Conservation (phyloP, 30 jellyfish, hydroid and myxozoan species). For the Turritopsis dohrnii region DNA sequence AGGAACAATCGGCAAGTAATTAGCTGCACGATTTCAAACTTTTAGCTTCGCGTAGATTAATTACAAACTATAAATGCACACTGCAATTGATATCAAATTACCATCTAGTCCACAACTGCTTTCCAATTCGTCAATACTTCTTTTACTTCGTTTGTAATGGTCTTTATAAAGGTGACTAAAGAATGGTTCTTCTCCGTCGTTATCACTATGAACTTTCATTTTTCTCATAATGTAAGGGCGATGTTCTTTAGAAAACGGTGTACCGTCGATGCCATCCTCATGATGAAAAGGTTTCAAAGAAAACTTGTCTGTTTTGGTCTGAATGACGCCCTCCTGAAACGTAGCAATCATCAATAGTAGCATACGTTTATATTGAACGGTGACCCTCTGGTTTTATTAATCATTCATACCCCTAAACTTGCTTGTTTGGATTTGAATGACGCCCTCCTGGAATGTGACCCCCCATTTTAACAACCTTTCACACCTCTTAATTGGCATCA, state of each 20-base stretch:
- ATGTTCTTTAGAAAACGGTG: background rate
- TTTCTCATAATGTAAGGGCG: constrained; percentile 14
- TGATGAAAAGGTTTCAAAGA: constrained; percentile 23
- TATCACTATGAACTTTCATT: background rate
- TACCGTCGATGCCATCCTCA: background rate
- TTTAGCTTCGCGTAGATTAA: background rate
- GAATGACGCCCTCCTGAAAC: constrained; percentile 30
- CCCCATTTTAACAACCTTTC: no score
- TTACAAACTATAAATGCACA: background rate
- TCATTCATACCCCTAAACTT: no score
- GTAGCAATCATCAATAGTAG: background rate
- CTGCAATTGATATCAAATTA: background rate
- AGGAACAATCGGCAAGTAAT: background rate
- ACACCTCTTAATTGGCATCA: no score
- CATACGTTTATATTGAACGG: background rate
- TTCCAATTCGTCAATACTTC: background rate
- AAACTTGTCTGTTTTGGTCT: constrained; percentile 22
- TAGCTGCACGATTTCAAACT: background rate
- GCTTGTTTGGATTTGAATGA: constrained; percentile 22
- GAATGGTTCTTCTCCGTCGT: background rate
- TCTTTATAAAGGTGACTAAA: background rate
- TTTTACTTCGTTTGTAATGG: background rate
- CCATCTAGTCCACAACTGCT: constrained; percentile 29
- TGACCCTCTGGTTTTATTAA: no score
- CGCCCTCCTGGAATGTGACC: constrained; percentile 17